Conservation (phyloP, 2,797 vertebrate species). For the Melanotaenia maccullochi region DNA sequence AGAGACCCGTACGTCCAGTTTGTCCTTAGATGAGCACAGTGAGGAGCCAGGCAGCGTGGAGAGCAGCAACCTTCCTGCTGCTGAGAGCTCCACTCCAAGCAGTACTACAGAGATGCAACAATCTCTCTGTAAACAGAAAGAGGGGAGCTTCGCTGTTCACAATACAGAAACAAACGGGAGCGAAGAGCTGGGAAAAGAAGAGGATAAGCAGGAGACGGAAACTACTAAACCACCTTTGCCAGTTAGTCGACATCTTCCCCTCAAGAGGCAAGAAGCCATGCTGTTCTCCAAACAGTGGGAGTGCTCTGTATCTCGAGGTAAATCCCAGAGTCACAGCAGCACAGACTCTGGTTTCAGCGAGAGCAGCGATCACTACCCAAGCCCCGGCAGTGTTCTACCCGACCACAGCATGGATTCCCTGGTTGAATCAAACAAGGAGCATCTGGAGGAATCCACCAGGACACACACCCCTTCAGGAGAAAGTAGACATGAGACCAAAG, state of each 20-base stretch:
- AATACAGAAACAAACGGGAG: conserved; percentile 36
- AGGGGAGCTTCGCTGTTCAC: conserved; percentile 26
- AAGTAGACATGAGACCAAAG: conserved; percentile 42
- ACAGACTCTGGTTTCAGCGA: conserved; percentile 97
- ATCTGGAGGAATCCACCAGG: conserved; percentile 45
- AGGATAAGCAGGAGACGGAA: conserved; percentile 29
- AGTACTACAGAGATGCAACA: conserved; percentile 28
- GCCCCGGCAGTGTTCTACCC: conserved; percentile 79
- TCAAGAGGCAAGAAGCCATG: conserved; percentile 88
- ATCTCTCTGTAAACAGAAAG: conserved; percentile 48
- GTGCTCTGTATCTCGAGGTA: conserved; percentile 67
- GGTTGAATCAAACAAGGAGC: conserved; percentile 67
- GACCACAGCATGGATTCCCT: conserved; percentile 85
- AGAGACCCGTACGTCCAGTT: conserved; percentile 67
- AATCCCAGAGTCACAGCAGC: conserved; percentile 88
- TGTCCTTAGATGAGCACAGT: conserved; percentile 65
- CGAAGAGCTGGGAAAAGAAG: conserved; percentile 25
- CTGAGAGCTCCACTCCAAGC: conserved; percentile 26
- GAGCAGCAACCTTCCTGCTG: conserved; percentile 24
- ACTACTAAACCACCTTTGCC: conserved; percentile 33
- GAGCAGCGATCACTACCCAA: conserved; percentile 87
- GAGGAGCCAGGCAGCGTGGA: conserved; percentile 58
- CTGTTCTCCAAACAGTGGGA: conserved; percentile 87
- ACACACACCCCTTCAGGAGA: conserved; percentile 41
- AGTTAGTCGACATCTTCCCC: conserved; percentile 74